Evolutionary conservation across 2,888 invertebrate genomes (phyloP).

Genomic region (Tetranychus truncatus): DNA sequence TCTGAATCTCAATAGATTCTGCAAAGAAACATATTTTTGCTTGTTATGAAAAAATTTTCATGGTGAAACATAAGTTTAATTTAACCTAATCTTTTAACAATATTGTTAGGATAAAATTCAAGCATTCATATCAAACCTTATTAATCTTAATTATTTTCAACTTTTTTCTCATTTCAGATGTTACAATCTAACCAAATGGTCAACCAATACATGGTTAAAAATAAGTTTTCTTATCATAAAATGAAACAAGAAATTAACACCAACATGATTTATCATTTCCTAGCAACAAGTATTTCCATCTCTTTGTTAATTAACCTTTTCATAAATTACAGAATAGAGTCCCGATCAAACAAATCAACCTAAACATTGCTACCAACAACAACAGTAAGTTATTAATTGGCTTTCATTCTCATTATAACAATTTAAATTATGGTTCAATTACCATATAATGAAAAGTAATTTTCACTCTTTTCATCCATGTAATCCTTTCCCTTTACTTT

Average conservation of each 20-base stretch:
- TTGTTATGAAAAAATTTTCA: too few relatives aligned
- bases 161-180: too few relatives aligned
- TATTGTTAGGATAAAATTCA: too few relatives aligned
- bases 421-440: background rate
- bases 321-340: background rate
- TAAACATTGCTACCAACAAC: background rate
- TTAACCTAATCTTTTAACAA: too few relatives aligned
- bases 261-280: background rate
- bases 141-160: too few relatives aligned
- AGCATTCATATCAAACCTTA: too few relatives aligned
- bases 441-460: background rate
- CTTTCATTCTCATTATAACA: background rate
- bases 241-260: background rate
- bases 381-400: background rate
- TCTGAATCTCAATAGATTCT: too few relatives aligned
- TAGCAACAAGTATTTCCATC: background rate
- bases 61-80: too few relatives aligned
- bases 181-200: too few relatives aligned
- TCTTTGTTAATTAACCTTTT: background rate
- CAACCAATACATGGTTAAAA: too few relatives aligned
- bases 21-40: too few relatives aligned
- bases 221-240: too few relatives aligned
- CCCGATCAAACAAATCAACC: background rate
- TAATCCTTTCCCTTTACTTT: background rate
- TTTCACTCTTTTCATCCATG: background rate